Evolutionary conservation across 1,140 invertebrate species (phyloP).

Genomic region (Neotoxoptera formosana): DNA sequence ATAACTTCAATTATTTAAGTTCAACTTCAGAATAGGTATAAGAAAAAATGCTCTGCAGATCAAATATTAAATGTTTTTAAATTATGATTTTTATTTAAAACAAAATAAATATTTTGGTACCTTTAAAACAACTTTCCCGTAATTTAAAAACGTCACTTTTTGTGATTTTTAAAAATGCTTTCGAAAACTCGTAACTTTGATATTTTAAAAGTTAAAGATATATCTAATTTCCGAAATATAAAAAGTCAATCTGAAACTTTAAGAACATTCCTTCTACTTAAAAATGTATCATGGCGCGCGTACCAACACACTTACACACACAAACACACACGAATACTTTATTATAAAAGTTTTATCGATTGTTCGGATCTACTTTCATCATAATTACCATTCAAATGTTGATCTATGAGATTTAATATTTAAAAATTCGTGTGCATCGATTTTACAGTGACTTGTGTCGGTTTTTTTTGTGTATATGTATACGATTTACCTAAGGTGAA

Average conservation of each 20-base stretch:
- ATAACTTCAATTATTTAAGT: too few relatives aligned
- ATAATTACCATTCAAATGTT: background rate
- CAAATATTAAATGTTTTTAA: background rate
- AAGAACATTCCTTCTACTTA: background rate
- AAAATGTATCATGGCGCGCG: background rate
- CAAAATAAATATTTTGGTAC: background rate
- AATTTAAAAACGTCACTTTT: background rate
- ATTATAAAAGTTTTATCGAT: background rate
- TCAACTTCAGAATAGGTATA: background rate
- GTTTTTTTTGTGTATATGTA: too few relatives aligned
- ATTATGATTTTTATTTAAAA: background rate
- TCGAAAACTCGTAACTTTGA: background rate
- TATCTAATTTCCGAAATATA: background rate
- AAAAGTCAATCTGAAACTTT: constrained; percentile 1
- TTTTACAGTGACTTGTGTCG: too few relatives aligned
- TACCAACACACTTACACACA: background rate
- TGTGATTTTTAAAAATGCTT: background rate
- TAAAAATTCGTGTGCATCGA: background rate
- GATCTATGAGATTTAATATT: background rate
- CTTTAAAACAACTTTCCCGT: background rate
- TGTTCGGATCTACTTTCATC: background rate
- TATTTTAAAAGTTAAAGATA: background rate
- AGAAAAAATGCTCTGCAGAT: too few relatives aligned
- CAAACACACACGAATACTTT: background rate
- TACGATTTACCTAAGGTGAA: too few relatives aligned